Evolutionary conservation across 1,140 invertebrate genomes (phyloP), one percentile per base, ranked within the genome.

Genomic region (Zaprionus gabonicus): DNA sequence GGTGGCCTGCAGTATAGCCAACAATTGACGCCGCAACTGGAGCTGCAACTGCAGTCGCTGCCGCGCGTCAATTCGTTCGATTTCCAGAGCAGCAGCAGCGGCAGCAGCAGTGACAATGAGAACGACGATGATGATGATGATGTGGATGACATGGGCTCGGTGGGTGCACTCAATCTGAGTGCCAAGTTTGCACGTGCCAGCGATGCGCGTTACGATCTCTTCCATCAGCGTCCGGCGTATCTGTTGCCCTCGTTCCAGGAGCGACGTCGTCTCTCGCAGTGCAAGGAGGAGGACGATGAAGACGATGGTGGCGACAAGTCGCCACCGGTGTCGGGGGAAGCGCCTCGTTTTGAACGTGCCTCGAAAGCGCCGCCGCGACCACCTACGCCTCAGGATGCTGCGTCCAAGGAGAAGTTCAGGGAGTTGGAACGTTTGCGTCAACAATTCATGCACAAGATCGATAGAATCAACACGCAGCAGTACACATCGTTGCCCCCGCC

Each of bases 261-360:
- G 92, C 92, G 94, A 0, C 94, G 96, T n/a, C 94, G 96, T 3
- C 91, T 97, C 58, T 97, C 96, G 6, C 96, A 97, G 92, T 97
- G 96, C 86, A 94, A 96, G 34, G 96, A 97, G 81, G 96, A 97
- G 93, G 96, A 97, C 80, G 96, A 97, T 91, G 96, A 96, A 55
- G 95, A 94, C 58, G 95, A 94, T 60, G 74, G 71, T 7, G 65
- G 71, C 2, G 81, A 91, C 2, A 92, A 82, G 53, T 82, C 80
- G 7, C 79, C 76, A 17, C 60, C 81, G 31, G 41, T 65, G 17
- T 55, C 20, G 7, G 44, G 57, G 0, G 75, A 74, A 9, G 53
- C 73, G 6, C 62, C 76, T 0, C 85, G 88, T 3, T 64, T 80
- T 10, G 85, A 90, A 6, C 74, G 73, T 4, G 38, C 59, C 1